Conservation (phyloP, 2,797 vertebrate species). For the Cirrhinus molitorella region DNA sequence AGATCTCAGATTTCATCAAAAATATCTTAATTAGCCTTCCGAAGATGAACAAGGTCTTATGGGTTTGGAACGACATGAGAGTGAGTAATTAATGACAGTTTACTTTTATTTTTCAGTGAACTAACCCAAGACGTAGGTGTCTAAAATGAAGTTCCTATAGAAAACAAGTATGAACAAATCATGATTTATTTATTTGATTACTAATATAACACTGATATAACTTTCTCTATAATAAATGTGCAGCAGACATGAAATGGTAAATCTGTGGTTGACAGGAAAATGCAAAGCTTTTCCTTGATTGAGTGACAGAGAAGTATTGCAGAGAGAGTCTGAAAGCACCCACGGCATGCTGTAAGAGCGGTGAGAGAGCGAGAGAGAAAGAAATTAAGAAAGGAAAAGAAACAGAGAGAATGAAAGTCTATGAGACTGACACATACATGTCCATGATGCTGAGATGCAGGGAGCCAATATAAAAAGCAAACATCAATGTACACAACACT, state of each 20-base stretch:
- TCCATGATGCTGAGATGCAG: constrained; percentile 63
- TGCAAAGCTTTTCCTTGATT: constrained; percentile 9
- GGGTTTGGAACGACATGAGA: no score
- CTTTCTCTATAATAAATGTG: background rate
- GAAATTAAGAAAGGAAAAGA: constrained; percentile 31
- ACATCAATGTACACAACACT: constrained; percentile 68
- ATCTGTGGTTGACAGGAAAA: constrained; percentile 21
- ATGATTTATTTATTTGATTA: background rate
- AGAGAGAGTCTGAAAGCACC: constrained; percentile 26
- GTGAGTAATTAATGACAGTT: no score
- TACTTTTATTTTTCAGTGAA: no score
- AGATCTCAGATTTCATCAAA: no score
- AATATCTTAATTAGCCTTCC: no score
- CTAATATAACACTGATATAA: constrained; percentile 7
- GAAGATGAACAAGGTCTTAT: no score
- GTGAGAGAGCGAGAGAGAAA: constrained; percentile 63
- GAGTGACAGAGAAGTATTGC: constrained; percentile 28
- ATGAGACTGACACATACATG: constrained; percentile 69
- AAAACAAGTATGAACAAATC: background rate
- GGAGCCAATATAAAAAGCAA: constrained; percentile 68
- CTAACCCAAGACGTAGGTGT: no score
- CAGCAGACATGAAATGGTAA: background rate
- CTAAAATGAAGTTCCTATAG: background rate
- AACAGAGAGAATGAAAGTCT: constrained; percentile 55
- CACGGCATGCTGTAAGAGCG: constrained; percentile 56